These are phyloP conservation scores for Isichthys henryi DNA, from an alignment of 2,113 vertebrate genomes.

Conservation along the genomic window DNA sequence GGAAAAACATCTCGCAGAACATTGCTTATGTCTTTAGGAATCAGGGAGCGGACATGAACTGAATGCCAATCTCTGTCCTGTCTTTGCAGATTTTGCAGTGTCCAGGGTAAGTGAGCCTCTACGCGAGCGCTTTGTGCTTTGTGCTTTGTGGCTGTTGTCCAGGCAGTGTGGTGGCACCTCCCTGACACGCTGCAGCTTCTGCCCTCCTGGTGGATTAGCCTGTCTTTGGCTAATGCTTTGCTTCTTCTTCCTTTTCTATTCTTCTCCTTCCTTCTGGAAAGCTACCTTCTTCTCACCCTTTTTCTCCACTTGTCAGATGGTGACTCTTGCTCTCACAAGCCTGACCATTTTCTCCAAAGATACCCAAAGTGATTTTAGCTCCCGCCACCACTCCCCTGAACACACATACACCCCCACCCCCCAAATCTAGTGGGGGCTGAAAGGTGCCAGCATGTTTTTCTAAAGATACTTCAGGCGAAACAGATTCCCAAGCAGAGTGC, in stretches of 20 bases:
- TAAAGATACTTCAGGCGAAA: constrained; percentile 26
- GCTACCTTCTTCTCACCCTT: constrained; percentile 16
- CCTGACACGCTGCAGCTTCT: constrained; percentile 25
- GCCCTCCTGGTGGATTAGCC: constrained; percentile 23
- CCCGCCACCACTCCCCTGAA: background rate
- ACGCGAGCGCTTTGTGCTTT: constrained; percentile 30
- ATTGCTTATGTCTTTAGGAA: background rate
- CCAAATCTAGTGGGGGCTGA: constrained; percentile 13
- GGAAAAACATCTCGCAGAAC: background rate
- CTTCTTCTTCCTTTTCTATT: background rate
- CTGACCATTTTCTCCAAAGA: background rate
- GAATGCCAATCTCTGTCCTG: constrained; percentile 35
- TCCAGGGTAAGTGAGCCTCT: constrained; percentile 49
- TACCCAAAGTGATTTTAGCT: background rate
- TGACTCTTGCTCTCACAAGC: background rate
- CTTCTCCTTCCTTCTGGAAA: constrained; percentile 16
- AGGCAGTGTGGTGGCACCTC: constrained; percentile 30
- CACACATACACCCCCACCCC: background rate
- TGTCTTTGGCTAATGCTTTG: constrained; percentile 18
- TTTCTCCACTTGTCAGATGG: background rate
- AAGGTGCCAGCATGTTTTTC: constrained; percentile 23
- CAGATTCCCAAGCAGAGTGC: constrained; percentile 17
- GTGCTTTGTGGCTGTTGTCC: constrained; percentile 29
- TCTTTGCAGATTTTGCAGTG: constrained; percentile 53
- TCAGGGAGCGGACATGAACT: background rate